phyloP scores from a whole-genome alignment of 2,888 invertebrate genomes.

The Tenthredo distinguenda region DNA sequence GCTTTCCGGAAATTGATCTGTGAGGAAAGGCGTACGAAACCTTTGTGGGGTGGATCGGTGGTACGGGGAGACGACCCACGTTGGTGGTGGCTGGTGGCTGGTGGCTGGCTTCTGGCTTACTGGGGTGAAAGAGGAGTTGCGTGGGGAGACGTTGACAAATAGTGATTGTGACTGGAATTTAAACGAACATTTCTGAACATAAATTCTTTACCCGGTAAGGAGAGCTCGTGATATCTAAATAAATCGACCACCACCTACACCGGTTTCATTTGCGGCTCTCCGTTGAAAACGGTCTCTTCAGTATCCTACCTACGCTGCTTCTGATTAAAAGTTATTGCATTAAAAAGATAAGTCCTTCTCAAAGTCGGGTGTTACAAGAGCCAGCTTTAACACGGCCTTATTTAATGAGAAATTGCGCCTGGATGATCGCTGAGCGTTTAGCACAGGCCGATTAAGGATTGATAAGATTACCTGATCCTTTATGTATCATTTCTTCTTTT shows the following conservation, averaged over 20 bases:
- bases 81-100: constrained; percentile 14
- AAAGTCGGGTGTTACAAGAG: neutral
- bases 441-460: constrained; percentile 23
- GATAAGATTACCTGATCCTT: neutral
- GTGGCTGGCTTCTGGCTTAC: constrained; percentile 25
- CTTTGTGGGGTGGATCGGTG: constrained; percentile 6
- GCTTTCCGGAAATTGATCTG: constrained; percentile 48
- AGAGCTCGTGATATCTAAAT: constrained; percentile 40
- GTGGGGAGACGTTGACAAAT: constrained; percentile 49
- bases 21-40: constrained; percentile 24
- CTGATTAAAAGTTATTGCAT: constrained; percentile 41
- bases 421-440: constrained; percentile 12
- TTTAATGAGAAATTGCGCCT: constrained; percentile 10
- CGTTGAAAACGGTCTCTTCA: neutral
- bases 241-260: constrained; percentile 31
- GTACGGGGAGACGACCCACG: neutral
- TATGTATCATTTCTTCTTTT: neutral
- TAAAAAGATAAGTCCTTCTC: constrained; percentile 1
- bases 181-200: constrained; percentile 43
- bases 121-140: constrained; percentile 25
- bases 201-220: constrained; percentile 37
- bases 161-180: constrained; percentile 45
- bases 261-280: neutral
- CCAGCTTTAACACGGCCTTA: neutral
- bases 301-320: neutral